Percentiles rank a stretch among this genome's conserved stretches.
Conservation (phyloP, 1,140 invertebrate species). For the Drosophila willistoni region DNA sequence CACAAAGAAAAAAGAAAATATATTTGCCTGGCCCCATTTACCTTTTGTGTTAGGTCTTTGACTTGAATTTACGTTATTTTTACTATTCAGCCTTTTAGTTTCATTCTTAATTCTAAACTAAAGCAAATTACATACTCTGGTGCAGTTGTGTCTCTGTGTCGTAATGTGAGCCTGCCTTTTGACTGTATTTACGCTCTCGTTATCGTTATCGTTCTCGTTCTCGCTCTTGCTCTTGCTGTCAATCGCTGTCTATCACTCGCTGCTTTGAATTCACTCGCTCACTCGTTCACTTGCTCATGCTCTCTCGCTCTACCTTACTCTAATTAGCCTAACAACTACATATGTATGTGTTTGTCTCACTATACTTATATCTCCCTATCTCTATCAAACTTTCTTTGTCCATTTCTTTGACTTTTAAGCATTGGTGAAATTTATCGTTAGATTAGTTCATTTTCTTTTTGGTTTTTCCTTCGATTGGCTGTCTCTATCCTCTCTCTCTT, state of each 20-base stretch:
- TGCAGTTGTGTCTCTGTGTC: conserved; percentile 44
- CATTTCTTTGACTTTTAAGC: conserved; percentile 27
- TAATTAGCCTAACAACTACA: conserved; percentile 1
- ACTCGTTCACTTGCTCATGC: conserved; percentile 24
- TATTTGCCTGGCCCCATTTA: conserved; percentile 4
- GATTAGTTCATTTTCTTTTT: conserved; percentile 37
- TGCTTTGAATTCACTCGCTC: conserved; percentile 23
- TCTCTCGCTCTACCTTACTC: conserved; percentile 15
- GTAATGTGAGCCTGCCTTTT: conserved; percentile 14
- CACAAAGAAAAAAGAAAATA: background rate
- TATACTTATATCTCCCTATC: conserved; percentile 1
- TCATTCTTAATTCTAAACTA: conserved; percentile 9
- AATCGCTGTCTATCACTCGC: conserved; percentile 17
- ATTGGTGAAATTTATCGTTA: conserved; percentile 37
- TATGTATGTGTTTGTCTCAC: background rate
- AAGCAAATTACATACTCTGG: conserved; percentile 31
- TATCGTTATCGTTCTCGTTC: conserved; percentile 1
- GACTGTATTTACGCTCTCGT: conserved; percentile 24
- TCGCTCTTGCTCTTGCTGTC: conserved; percentile 20
- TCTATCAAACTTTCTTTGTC: conserved; percentile 7
- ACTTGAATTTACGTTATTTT: conserved; percentile 31
- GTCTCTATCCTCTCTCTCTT: conserved; percentile 27
- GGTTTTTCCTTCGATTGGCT: conserved; percentile 48
- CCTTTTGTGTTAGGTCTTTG: background rate
- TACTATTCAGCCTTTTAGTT: conserved; percentile 60